Evolutionary conservation across 2,113 vertebrate species (phyloP), one percentile per base, ranked within the genome.

Genomic region (Ciconia maguari): DNA sequence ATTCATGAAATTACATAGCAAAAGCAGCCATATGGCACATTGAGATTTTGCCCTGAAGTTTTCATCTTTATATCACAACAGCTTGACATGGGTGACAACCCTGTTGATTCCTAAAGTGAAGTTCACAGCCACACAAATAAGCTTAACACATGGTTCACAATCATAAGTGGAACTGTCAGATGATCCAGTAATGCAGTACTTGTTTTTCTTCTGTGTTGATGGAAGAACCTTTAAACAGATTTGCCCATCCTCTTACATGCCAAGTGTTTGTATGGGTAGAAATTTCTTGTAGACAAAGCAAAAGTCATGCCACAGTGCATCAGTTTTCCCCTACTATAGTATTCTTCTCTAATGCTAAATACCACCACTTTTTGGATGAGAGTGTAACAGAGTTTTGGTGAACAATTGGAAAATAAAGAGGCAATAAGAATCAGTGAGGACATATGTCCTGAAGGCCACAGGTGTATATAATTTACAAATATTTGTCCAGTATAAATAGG

Each of bases 61-160:
- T 95, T 84, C 52, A 57, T 93, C 87, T 87, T 95, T 81, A 66
- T 84, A 78, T 85, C 61, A 85, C 52, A 90, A 75, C 88, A 95
- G 74, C 82, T 88, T 94, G 90, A 85, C 74, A 64, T 76, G 57
- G 65, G 44, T 85, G 57, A 92, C 66, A 79, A 93, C 61, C 88
- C 78, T 79, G 82, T 54, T 94, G 74, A 75, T 92, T 88, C 52
- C 90, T 85, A 7, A 87, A 84, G 87, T 58, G 52, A n/a, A 92
- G 89, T 72, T 91, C 52, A 77, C 21, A 76, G 41, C 16, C 78
- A 75, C 29, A 71, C 2, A 8, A 90, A 68, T 44, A 75, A 89
- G 36, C 21, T 69, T 58, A 87, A 85, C 88, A 93, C 81, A 71
- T 46, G 74, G 57, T 55, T 93, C 65, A 44, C 52, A 72, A 19